Evolutionary conservation across 2,888 invertebrate species (phyloP).

Genomic region (Azorinus chamasolen): DNA sequence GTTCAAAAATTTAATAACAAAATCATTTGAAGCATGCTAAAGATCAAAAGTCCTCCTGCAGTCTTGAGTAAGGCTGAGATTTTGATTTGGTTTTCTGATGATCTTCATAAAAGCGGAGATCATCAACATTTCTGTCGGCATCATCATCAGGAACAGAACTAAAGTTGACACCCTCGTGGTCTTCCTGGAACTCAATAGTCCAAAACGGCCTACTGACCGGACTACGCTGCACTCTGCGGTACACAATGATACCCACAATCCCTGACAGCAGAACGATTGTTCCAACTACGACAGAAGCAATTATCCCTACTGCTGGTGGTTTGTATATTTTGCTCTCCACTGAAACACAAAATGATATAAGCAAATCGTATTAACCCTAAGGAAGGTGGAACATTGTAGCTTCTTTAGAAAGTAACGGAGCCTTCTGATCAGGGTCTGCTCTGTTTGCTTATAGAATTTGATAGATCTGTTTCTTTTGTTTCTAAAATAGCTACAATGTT

Average conservation of each 20-base stretch:
- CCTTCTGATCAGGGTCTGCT: too few relatives aligned
- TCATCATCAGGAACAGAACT: constrained; percentile 76
- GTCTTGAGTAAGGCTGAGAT: constrained; percentile 55
- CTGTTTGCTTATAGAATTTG: too few relatives aligned
- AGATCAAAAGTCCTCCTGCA: constrained; percentile 61
- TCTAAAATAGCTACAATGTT: too few relatives aligned
- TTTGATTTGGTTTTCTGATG: constrained; percentile 48
- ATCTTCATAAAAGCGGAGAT: constrained; percentile 70
- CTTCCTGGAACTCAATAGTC: constrained; percentile 81
- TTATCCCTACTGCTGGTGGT: constrained; percentile 54
- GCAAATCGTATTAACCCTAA: neutral
- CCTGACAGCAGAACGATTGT: constrained; percentile 67
- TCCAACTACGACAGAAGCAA: constrained; percentile 71
- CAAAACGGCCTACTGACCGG: constrained; percentile 75
- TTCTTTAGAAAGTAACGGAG: too few relatives aligned
- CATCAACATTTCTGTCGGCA: constrained; percentile 64
- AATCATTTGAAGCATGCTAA: too few relatives aligned
- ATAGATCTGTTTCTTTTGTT: too few relatives aligned
- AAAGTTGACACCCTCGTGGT: constrained; percentile 81
- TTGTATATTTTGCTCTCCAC: neutral
- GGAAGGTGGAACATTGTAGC: too few relatives aligned
- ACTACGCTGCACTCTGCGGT: constrained; percentile 64
- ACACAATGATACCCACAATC: constrained; percentile 71
- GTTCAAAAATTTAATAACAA: too few relatives aligned
- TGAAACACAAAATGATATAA: constrained; percentile 1